Base-by-base conservation (phyloP, 2,113 vertebrate genomes). In the Amphiprion ocellaris region DNA sequence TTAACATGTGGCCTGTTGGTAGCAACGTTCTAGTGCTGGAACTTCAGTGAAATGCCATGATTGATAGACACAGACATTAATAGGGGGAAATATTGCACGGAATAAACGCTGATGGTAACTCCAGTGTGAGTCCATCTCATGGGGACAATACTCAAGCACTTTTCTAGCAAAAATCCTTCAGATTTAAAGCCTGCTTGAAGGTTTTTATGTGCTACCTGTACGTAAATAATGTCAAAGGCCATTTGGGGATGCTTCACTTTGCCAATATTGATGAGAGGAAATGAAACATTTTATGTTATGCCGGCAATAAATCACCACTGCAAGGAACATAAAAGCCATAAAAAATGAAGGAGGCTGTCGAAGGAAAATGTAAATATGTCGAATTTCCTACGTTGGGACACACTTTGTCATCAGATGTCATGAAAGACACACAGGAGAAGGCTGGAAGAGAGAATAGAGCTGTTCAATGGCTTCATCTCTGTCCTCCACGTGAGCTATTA, bases 41-140 rank as follows among this genome's bases (percentile, higher is more conserved):
- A 59, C 10, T 28, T 58, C 46, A 52, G 39, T 50, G 44, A 52
- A 46, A 54, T 53, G 59, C 44, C 33, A 23, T 37, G 21, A 9
- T 28, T 62, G 33, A 77, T 60, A 61, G 55, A 67, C 49, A 15
- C 1, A 21, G 21, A 64, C 60, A 41, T 44, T 23, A 37, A 37
- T 37, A 26, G 33, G 73, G 23, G 16, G 28, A 66, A 46, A 54
- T 8, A 17, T 4, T 39, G 37, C 10, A 19, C 6, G 14, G 30
- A 64, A 52, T n/a, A 37, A 37, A 9, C 8, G 9, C 33, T 10
- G 54, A 61, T 11, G 10, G 2, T 19, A 33, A 65, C 58, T 67
- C 54, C 24, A 33, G 21, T 16, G 7, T 14, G 2, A 74, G 28
- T 33, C 4, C 37, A 46, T 66, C 53, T 52, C 47, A 52, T 3